Evolutionary conservation across 2,113 vertebrate species (phyloP), one percentile per base, ranked within the genome.

Genomic region (Sinocyclocheilus grahami): DNA sequence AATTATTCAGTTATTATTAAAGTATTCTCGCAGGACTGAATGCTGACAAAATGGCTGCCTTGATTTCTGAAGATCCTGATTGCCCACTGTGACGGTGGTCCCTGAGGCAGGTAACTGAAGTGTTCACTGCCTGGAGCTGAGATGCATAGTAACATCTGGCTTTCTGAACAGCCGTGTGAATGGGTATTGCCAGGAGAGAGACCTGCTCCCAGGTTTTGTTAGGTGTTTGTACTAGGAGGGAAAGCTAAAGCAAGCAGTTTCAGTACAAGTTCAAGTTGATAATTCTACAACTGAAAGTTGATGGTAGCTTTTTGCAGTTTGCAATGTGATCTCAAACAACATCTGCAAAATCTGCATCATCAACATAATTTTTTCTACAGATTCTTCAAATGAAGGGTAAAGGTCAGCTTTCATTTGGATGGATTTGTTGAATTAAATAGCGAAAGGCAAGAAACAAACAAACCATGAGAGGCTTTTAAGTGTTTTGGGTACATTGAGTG

Each of bases 81-180:
- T 80, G 78, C 76, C 51, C 76, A 33, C 51, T 81, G 42, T 87
- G 86, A 86, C 86, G 9, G 76, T 27, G 27, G 51, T 78, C 51
- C 85, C 39, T 71, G 62, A 67, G n/a, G 77, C 84, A 69, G 33
- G 39, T 82, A 62, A 67, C 79, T 74, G 53, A 55, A 72, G 20
- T 78, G 72, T 71, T 88, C 55, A 18, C 76, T 69, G 20, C 48
- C 39, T 75, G 9, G n/a, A 60, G 80, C 7, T 42, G 55, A 71
- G 39, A 62, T 79, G 69, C 84, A 46, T 51, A 76, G 77, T 55
- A 86, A 88, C 91, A 92, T 90, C 87, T 91, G 91, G 81, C 63
- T n/a, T 6, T 39, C 46, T 88, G 90, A 76, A 3, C 78, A 84
- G 91, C 33, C 18, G 16, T 39, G 18, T 18, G 33, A 72, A 72